These are phyloP conservation scores for Sebastes paucispinis DNA, from an alignment of 2,797 vertebrate genomes.

Conservation along the genomic window DNA sequence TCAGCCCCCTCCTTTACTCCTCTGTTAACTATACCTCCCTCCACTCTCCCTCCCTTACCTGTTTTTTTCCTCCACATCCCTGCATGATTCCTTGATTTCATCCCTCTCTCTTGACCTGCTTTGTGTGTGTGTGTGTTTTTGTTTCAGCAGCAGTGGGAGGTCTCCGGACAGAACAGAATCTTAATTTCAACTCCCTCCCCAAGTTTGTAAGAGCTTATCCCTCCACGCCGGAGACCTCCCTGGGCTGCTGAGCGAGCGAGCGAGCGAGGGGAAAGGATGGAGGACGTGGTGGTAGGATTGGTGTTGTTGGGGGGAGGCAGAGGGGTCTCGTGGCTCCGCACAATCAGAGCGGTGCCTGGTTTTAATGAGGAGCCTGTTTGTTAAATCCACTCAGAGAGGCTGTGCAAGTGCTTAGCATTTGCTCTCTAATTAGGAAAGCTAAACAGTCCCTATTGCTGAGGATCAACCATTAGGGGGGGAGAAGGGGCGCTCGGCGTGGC, in stretches of 20 bases:
- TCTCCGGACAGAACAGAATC: conserved; percentile 10
- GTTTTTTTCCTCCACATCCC: background rate
- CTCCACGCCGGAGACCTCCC: background rate
- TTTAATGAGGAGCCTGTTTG: conserved; percentile 81
- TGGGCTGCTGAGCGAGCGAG: conserved; percentile 7
- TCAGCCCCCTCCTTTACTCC: background rate
- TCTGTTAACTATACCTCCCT: background rate
- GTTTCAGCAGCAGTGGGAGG: background rate
- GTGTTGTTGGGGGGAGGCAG: background rate
- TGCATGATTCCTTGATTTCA: background rate
- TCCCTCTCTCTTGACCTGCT: background rate
- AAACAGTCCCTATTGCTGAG: conserved; percentile 71
- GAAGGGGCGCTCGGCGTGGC: background rate
- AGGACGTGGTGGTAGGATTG: background rate
- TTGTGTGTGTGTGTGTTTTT: background rate
- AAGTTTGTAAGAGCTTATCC: background rate
- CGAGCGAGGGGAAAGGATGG: background rate
- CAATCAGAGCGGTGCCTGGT: conserved; percentile 58
- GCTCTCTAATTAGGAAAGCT: conserved; percentile 81
- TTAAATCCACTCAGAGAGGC: conserved; percentile 80
- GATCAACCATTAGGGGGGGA: conserved; percentile 50
- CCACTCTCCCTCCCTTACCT: background rate
- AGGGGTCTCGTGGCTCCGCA: conserved; percentile 46
- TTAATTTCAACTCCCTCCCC: background rate
- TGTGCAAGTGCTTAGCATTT: conserved; percentile 77